A percentile compares a stretch with the other conserved stretches of the same genome.
Evolutionary conservation across 2,888 invertebrate species (phyloP).

Genomic region (Bibio marci): DNA sequence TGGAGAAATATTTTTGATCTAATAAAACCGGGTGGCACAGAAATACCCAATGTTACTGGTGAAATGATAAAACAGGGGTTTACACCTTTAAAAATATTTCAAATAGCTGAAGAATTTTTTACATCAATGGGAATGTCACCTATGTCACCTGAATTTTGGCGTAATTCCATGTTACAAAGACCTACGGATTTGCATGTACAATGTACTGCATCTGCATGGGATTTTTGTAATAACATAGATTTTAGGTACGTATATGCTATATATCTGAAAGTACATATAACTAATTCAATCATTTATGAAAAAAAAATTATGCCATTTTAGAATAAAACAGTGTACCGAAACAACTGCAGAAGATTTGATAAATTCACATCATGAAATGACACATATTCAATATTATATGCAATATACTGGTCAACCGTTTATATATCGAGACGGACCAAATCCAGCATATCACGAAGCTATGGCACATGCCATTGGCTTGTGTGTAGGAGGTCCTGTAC

Average conservation of each 20-base stretch:
- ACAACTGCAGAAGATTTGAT: constrained; percentile 60
- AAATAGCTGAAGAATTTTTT: constrained; percentile 70
- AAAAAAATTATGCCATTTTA: no score
- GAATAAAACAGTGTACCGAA: constrained; percentile 70
- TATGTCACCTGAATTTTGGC: constrained; percentile 73
- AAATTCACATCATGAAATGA: constrained; percentile 69
- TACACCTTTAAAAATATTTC: constrained; percentile 60
- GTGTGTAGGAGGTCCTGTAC: constrained; percentile 59
- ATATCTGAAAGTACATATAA: no score
- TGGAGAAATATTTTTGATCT: constrained; percentile 61
- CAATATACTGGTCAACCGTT: constrained; percentile 60
- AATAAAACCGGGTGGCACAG: constrained; percentile 52
- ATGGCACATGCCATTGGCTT: constrained; percentile 63
- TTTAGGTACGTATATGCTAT: no score
- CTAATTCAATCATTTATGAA: no score
- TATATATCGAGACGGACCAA: constrained; percentile 62
- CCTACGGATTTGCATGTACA: constrained; percentile 49
- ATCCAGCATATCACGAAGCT: constrained; percentile 77
- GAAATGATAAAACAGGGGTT: constrained; percentile 60
- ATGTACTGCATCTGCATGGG: constrained; percentile 69
- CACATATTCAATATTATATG: constrained; percentile 64
- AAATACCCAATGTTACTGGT: constrained; percentile 55
- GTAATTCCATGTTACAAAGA: constrained; percentile 58
- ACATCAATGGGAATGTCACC: constrained; percentile 62
- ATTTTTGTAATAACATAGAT: constrained; percentile 68